phyloP scores from a whole-genome alignment of 2,888 invertebrate genomes.

The Caenorhabditis sinica region DNA sequence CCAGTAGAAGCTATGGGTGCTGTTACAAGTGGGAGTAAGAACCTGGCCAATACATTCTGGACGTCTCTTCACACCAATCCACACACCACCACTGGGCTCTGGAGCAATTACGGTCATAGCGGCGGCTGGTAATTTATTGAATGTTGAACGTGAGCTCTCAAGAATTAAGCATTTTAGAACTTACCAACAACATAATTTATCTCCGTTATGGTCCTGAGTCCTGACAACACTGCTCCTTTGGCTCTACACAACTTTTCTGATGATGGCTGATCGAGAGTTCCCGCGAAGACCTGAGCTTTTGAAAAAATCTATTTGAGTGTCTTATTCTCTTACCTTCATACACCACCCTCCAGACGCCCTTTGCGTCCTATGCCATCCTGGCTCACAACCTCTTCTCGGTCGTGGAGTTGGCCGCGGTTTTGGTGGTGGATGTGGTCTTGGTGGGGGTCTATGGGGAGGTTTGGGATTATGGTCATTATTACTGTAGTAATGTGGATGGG shows the following conservation, averaged over 20 bases:
- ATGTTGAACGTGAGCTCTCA: no score
- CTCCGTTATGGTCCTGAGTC: background rate
- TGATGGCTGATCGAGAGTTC: background rate
- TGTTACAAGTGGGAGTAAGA: background rate
- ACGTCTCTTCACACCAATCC: slow-evolving; percentile 12
- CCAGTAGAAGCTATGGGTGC: slow-evolving; percentile 16
- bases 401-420: background rate
- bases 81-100: background rate
- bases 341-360: background rate
- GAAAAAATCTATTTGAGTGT: background rate
- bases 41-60: background rate
- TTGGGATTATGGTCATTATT: background rate
- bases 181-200: background rate
- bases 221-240: background rate
- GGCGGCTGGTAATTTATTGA: background rate
- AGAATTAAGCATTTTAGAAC: background rate
- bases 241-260: background rate
- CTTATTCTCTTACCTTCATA: slow-evolving; percentile 4
- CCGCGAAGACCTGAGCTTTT: background rate
- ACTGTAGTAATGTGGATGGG: no score
- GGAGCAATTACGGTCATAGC: background rate
- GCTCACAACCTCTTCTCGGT: background rate
- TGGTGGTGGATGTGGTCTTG: background rate
- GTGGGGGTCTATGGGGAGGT: background rate
- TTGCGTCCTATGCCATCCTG: background rate